Evolutionary conservation across 2,113 vertebrate species (phyloP).

Genomic region (Pluvianellus socialis): DNA sequence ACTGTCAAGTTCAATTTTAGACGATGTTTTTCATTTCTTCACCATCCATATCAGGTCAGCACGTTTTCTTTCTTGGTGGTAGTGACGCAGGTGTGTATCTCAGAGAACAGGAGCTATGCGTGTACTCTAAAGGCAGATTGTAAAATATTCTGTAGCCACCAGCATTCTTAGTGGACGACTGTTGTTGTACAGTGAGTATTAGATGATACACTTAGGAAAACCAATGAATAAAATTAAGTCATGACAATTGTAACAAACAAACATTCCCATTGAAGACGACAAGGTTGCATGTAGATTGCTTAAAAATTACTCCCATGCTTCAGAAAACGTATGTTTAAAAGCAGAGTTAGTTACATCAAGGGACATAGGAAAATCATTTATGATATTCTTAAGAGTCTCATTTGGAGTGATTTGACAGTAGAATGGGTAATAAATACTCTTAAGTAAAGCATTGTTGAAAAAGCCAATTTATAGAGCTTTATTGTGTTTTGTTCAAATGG

Average conservation of each 20-base stretch:
- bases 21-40: not conserved
- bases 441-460: not conserved
- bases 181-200: not conserved
- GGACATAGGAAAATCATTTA: not conserved
- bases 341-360: not conserved
- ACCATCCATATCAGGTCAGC: not conserved
- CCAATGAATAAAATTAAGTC: not conserved
- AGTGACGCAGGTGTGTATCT: not conserved
- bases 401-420: not conserved
- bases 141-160: not conserved
- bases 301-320: not conserved
- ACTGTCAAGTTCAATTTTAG: not conserved
- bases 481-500: not conserved
- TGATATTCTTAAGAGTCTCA: not conserved
- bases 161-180: not conserved
- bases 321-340: not conserved
- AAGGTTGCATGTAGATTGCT: not conserved
- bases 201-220: not conserved
- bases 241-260: not conserved
- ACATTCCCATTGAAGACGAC: not conserved
- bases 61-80: not conserved
- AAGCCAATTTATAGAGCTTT: not conserved
- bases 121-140: not conserved
- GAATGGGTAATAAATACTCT: not conserved
- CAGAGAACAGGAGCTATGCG: not conserved